Evolutionary conservation across 1,140 invertebrate genomes (phyloP), one percentile per base, ranked within the genome.

Genomic region (Mycetomoellerius zeteki): DNA sequence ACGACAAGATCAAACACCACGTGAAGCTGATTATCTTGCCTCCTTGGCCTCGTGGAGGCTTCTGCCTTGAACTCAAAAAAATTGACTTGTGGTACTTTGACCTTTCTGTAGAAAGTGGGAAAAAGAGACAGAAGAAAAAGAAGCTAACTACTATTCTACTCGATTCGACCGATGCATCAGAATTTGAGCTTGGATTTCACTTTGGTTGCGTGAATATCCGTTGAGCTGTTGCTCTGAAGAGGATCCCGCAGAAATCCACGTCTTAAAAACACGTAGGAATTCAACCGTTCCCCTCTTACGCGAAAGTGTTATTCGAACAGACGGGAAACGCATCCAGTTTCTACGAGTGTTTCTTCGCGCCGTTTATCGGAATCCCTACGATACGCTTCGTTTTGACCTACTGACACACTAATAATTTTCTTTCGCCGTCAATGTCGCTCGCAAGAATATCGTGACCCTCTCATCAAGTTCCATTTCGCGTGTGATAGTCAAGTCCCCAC

Each of bases 321-420:
- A n/a, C 37, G 19, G n/a, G 12, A 30, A 52, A 77, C 37, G 21
- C 30, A 6, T 14, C 14, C n/a, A 37, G 33, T 60, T 60, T 60
- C 37, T 33, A 24, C 64, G 37, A 81, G 77, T 81, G 77, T 81
- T 47, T 67, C 43, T 1, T 78, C 37, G 43, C 21, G 73, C 43
- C 3, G 7, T 7, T 37, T 8, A 7, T 8, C 33, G 33, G 33
- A 37, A 37, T 37, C 33, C 7, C 6, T 8, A 37, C 1, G 33
- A 37, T 8, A 43, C 33, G 54, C 54, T 24, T 60, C 8, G 21
- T 58, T 7, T 58, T 16, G 14, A 73, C 19, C 24, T 10, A 21
- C 30, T 27, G n/a, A 16, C 19, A 12, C 19, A 19, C 54, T 7
- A 8, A 64, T 21, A 10, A 30, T 78, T 52, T 33, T 21, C 76